Evolutionary conservation across 2,113 vertebrate genomes (phyloP), one percentile per base, ranked within the genome.

Genomic region (Mobula hypostoma): DNA sequence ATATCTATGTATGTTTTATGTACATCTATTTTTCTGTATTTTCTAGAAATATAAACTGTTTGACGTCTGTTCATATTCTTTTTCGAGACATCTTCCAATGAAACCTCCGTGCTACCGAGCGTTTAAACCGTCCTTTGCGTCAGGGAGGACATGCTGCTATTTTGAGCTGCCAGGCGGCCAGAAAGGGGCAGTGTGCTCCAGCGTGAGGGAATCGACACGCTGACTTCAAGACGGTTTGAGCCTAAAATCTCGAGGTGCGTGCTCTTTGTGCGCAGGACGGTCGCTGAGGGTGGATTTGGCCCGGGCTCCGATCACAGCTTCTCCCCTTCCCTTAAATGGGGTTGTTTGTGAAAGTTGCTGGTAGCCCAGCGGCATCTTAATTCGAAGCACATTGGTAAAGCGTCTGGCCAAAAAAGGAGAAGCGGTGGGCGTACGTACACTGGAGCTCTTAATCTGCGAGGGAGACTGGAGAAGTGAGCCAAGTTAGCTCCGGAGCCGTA

Each of bases 321-420:
- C 29, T 66, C 29, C 27, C 19, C 58, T 88, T 66, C 7, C 85
- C 85, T 32, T 90, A 90, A 32, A 90, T 66, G 85, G 85, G 85
- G 4, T 66, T 90, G 85, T 66, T 90, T 68, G 85, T 63, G 29
- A 90, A 90, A 66, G 85, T 90, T 90, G 85, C 61, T n/a, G 61
- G 61, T n/a, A 32, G 61, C 29, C 85, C 58, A 17, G 85, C 36
- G 61, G 61, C 85, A 90, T 68, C 63, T 66, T 90, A 90, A 32
- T n/a, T 0, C 1, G 24, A 15, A 17, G 14, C 61, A 32, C 85
- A 88, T 32, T 12, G n/a, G 72, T 27, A 76, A 76, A 12, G 11
- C 29, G 14, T 32, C 85, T 66, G 12, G 12, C 58, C 85, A 32
- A 66, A 36, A 90, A 90, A 90, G 61, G 85, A 36, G n/a, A 68